Percentiles rank a stretch among this genome's conserved stretches.
phyloP scores from a whole-genome alignment of 2,113 vertebrate species.

The Ochotona princeps region DNA sequence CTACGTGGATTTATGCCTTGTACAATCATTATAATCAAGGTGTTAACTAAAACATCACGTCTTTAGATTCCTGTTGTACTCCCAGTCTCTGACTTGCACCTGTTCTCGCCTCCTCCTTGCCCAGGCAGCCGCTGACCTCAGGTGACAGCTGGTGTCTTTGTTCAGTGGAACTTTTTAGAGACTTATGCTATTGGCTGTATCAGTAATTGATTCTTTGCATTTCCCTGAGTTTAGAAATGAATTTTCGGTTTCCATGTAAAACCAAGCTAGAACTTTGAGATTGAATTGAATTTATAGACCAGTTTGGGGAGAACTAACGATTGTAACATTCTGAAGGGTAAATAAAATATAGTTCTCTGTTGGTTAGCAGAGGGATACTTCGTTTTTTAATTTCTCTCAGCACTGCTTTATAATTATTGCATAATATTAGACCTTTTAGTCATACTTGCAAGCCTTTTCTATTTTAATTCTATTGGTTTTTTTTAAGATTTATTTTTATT shows the following conservation, averaged over 20 bases:
- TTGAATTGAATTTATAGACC: not conserved
- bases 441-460: not conserved
- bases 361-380: not conserved
- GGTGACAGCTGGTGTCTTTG: not conserved
- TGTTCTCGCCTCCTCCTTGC: not conserved
- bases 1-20: not conserved
- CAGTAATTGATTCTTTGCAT: not conserved
- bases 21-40: not conserved
- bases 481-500: too few species aligned
- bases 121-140: not conserved
- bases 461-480: not conserved
- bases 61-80: not conserved
- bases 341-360: not conserved
- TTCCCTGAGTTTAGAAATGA: not conserved
- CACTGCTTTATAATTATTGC: not conserved
- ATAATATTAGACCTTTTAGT: not conserved
- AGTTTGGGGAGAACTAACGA: not conserved
- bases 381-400: not conserved
- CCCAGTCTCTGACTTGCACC: not conserved
- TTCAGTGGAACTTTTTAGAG: not conserved
- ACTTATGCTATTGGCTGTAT: not conserved
- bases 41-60: not conserved
- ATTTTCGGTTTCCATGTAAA: not conserved
- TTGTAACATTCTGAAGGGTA: not conserved
- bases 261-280: not conserved